Percentiles rank a stretch among this genome's conserved stretches.
Evolutionary conservation across 2,888 invertebrate genomes (phyloP).

Genomic region (Limnephilus rhombicus): DNA sequence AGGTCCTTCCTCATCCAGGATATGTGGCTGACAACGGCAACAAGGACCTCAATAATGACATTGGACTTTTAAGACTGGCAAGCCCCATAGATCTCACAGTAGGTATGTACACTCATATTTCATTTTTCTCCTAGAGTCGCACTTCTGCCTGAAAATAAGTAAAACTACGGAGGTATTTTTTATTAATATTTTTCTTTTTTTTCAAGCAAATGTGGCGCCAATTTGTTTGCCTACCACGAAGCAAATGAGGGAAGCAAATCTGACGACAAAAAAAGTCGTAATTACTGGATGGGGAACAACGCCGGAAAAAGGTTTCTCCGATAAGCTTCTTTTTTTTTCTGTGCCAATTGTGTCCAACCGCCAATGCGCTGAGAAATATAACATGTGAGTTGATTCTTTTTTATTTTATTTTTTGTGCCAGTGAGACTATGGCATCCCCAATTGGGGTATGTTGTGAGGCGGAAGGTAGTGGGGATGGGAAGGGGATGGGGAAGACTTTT

Average conservation of each 20-base stretch:
- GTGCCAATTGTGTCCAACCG: slow-evolving; percentile 71
- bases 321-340: slow-evolving; percentile 71
- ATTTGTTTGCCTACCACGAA: slow-evolving; percentile 75
- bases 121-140: not conserved
- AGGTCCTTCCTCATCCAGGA: slow-evolving; percentile 75
- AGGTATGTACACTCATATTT: slow-evolving; percentile 8
- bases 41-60: slow-evolving; percentile 75
- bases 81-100: slow-evolving; percentile 70
- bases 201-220: slow-evolving; percentile 74
- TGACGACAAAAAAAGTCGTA: slow-evolving; percentile 69
- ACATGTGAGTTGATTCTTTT: not conserved
- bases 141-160: no score
- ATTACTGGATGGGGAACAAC: slow-evolving; percentile 81
- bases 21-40: slow-evolving; percentile 71
- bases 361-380: slow-evolving; percentile 61
- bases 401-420: no score
- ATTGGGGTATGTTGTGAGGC: no score
- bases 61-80: slow-evolving; percentile 79
- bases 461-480: no score
- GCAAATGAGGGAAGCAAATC: slow-evolving; percentile 67
- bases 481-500: no score
- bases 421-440: no score
- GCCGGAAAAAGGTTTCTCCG: accelerated
- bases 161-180: not conserved
- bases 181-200: not conserved